Evolutionary conservation across 2,113 vertebrate genomes (phyloP).

Genomic region (Syngnathus floridae): DNA sequence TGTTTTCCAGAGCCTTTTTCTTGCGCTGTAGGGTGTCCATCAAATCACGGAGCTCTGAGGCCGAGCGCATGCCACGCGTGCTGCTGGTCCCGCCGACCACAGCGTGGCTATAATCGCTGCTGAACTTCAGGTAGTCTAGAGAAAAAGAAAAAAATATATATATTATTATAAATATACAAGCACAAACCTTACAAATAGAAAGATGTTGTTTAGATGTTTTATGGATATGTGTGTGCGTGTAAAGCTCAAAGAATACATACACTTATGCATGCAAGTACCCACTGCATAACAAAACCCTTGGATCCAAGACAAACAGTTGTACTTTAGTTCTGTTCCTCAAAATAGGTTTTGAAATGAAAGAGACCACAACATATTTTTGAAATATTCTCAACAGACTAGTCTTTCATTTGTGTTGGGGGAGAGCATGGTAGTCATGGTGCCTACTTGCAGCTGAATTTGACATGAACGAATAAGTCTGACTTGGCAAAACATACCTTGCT

Average conservation of each 20-base stretch:
- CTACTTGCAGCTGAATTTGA: slow-evolving; percentile 10
- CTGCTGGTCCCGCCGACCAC: slow-evolving; percentile 64
- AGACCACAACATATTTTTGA: slow-evolving; percentile 44
- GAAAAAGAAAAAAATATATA: background rate
- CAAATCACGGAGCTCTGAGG: slow-evolving; percentile 77
- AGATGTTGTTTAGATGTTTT: background rate
- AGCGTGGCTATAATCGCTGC: slow-evolving; percentile 77
- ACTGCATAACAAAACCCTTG: slow-evolving; percentile 23
- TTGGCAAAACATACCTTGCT: background rate
- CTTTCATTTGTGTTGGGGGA: slow-evolving; percentile 34
- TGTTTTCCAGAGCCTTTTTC: slow-evolving; percentile 86
- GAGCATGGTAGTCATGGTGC: background rate
- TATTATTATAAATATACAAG: background rate
- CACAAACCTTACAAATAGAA: background rate
- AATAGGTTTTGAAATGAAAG: slow-evolving; percentile 48
- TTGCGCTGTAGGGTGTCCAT: slow-evolving; percentile 86
- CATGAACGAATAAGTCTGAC: background rate
- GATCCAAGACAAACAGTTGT: slow-evolving; percentile 49
- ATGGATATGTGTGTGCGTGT: background rate
- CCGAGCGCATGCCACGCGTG: slow-evolving; percentile 67
- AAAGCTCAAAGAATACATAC: slow-evolving; percentile 24
- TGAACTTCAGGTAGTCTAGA: slow-evolving; percentile 79
- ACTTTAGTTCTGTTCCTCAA: slow-evolving; percentile 20
- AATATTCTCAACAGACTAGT: slow-evolving; percentile 32
- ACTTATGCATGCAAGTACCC: slow-evolving; percentile 1